phyloP scores from a whole-genome alignment of 2,888 invertebrate genomes.

The Syritta pipiens region DNA sequence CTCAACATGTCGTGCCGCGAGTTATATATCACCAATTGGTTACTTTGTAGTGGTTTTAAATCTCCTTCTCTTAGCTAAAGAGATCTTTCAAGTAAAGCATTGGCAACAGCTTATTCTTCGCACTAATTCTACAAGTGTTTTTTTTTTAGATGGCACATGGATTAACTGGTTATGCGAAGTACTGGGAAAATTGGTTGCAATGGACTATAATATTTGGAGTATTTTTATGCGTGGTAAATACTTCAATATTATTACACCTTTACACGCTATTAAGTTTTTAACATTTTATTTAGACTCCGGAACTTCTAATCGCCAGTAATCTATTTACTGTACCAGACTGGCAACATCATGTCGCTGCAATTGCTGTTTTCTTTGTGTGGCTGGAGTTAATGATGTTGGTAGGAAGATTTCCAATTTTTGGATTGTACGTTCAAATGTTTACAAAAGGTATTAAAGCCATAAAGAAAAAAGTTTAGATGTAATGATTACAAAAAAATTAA shows the following conservation, averaged over 20 bases:
- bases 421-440: conserved; percentile 93
- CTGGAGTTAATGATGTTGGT: conserved; percentile 91
- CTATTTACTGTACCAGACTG: conserved; percentile 80
- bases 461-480: not conserved
- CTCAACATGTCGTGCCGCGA: conserved; percentile 73
- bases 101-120: no score
- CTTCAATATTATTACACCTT: not conserved
- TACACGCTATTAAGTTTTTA: not conserved
- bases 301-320: conserved; percentile 74
- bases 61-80: conserved; percentile 84
- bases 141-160: conserved; percentile 84
- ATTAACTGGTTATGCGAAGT: conserved; percentile 85
- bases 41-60: conserved; percentile 84
- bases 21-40: conserved; percentile 79
- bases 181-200: conserved; percentile 93
- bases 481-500: no score
- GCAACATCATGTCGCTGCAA: conserved; percentile 90
- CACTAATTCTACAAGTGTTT: not conserved
- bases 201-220: conserved; percentile 88
- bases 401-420: conserved; percentile 91
- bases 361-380: conserved; percentile 90
- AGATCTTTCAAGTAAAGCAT: conserved; percentile 82
- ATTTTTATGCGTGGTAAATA: conserved; percentile 83
- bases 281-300: conserved; percentile 74
- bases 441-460: conserved; percentile 82